Evolutionary conservation across 2,888 invertebrate species (phyloP), one percentile per base, ranked within the genome.

Genomic region (Catocala fraxini): DNA sequence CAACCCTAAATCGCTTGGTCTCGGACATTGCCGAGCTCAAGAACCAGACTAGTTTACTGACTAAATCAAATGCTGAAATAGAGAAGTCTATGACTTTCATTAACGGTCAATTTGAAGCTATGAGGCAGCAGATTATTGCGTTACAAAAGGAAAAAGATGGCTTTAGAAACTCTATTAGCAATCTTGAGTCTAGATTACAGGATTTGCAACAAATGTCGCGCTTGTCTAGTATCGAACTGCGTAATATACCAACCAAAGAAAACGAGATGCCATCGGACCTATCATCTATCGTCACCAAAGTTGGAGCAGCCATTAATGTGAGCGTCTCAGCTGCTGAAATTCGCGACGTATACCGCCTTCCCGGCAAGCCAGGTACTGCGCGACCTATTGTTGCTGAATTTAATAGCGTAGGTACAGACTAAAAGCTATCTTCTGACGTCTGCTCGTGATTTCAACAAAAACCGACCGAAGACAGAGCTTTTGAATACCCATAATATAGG

Each of bases 1-100:
- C 43, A 11, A 10, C 3, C 9, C 11, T 43, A 11, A 43, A 43
- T 43, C 9, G 11, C 9, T 46, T 46, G 9, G 46, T 48, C n/a
- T 25, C 48, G 25, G 48, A 48, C 1, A 33, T 48, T 10, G 33
- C 48, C 10, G 48, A 48, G 9, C 48, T 48, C 10, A 48, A 48
- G 7, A 9, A 5, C 11, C 48, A 48, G 10, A 48, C 5, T 10
- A 33, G 0, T 5, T 7, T 11, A 48, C 5, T 48, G 11, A 7
- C 7, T 10, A 48, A 48, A 9, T 48, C 34, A 7, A 34, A 34
- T 13, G 10, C 10, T n/a, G 48, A 48, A 34, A 48, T 48, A 5
- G 48, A 48, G 5, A 48, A 48, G 34, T 10, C 48, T 4, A 11
- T 48, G 3, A 11, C 48, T 34, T 48, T 48, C 7, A 25, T 48